These are phyloP conservation scores for Parapsyche elsis DNA, from an alignment of 1,140 invertebrate species.

Conservation along the genomic window DNA sequence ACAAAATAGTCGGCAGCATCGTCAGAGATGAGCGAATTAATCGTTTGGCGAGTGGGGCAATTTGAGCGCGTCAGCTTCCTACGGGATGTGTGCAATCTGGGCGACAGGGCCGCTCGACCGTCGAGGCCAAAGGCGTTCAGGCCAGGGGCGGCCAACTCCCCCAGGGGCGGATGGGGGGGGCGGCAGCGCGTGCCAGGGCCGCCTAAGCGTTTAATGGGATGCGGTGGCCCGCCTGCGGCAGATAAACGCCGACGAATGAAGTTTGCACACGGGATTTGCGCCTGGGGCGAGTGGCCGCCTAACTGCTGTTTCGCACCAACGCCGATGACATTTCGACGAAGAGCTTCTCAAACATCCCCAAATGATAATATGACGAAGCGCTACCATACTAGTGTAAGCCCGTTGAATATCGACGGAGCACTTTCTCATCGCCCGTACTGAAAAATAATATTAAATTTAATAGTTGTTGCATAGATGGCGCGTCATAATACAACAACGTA, in stretches of 20 bases:
- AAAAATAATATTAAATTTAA: too few species aligned
- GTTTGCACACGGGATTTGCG: slow-evolving; percentile 21
- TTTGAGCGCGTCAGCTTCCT: background rate
- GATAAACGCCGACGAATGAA: slow-evolving; percentile 8
- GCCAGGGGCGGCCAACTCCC: background rate
- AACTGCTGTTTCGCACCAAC: background rate
- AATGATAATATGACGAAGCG: background rate
- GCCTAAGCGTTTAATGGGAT: slow-evolving; percentile 36
- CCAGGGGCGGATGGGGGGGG: background rate
- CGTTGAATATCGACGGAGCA: too few species aligned
- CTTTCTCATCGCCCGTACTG: too few species aligned
- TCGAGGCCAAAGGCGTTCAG: background rate
- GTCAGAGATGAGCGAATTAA: background rate
- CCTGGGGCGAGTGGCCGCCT: background rate
- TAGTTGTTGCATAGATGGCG: too few species aligned
- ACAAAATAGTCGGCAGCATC: too few species aligned
- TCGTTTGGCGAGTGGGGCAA: background rate
- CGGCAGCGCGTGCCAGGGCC: background rate
- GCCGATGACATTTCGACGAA: background rate
- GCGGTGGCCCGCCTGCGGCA: slow-evolving; percentile 19
- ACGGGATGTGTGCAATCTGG: background rate
- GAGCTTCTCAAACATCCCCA: background rate
- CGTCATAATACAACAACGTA: too few species aligned
- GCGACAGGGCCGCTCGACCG: background rate
- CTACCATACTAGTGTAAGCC: background rate